These are phyloP conservation scores for Syrmaticus mikado DNA, from an alignment of 2,113 vertebrate species.

Conservation along the genomic window DNA sequence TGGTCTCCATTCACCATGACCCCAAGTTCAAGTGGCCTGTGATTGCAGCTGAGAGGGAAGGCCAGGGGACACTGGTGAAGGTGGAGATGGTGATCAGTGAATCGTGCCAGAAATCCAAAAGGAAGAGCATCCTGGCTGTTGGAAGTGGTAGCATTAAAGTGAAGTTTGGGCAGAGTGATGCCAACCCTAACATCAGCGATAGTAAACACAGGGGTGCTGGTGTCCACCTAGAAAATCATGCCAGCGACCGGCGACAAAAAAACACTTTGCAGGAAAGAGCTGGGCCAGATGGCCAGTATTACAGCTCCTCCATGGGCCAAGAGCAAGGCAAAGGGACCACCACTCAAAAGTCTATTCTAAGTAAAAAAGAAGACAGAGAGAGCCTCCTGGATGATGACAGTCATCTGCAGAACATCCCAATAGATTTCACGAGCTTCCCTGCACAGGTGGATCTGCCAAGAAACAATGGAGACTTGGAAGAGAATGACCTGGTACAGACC, in stretches of 20 bases:
- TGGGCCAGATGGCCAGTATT: neutral
- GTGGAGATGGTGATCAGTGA: constrained; percentile 91
- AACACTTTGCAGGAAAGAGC: constrained; percentile 56
- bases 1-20: constrained; percentile 85
- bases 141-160: constrained; percentile 87
- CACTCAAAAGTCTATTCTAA: constrained; percentile 79
- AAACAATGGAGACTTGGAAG: constrained; percentile 53
- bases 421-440: constrained; percentile 86
- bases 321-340: constrained; percentile 80
- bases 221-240: constrained; percentile 60
- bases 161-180: constrained; percentile 80
- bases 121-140: constrained; percentile 87
- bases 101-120: constrained; percentile 90
- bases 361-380: constrained; percentile 69
- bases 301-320: constrained; percentile 76
- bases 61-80: constrained; percentile 86
- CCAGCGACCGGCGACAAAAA: constrained; percentile 60
- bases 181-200: constrained; percentile 64
- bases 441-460: constrained; percentile 80
- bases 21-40: constrained; percentile 78
- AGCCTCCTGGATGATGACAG: constrained; percentile 73
- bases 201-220: constrained; percentile 53
- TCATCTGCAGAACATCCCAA: constrained; percentile 81
- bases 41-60: constrained; percentile 85
- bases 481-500: constrained; percentile 73